Evolutionary conservation across 2,888 invertebrate species (phyloP).

Genomic region (Dichetophora obliterata): DNA sequence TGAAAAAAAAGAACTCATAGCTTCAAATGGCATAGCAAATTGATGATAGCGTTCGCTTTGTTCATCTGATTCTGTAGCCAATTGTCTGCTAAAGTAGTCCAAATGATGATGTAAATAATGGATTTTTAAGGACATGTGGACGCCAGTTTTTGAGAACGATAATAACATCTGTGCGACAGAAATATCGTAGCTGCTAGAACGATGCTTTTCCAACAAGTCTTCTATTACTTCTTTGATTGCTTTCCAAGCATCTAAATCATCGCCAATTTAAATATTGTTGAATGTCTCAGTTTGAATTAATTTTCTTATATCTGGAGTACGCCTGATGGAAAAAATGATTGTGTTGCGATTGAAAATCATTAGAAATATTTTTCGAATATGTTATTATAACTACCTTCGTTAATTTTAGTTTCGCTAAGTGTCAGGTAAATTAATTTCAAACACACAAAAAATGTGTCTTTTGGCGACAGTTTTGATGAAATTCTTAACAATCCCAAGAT

Average conservation of each 20-base stretch:
- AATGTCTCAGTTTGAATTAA: not conserved
- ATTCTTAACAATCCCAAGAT: too few species aligned
- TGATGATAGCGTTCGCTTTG: conserved; percentile 23
- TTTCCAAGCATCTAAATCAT: not conserved
- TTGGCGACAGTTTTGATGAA: too few species aligned
- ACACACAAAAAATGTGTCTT: too few species aligned
- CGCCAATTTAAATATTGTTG: not conserved
- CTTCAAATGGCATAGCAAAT: conserved; percentile 15
- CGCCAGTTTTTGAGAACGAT: not conserved
- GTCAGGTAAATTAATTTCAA: too few species aligned
- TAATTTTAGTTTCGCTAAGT: too few species aligned
- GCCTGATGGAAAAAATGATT: too few species aligned
- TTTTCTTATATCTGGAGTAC: too few species aligned
- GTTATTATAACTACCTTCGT: too few species aligned
- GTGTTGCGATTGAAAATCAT: too few species aligned
- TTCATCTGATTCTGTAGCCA: conserved; percentile 25
- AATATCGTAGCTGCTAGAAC: not conserved
- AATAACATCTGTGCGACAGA: not conserved
- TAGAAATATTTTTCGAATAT: too few species aligned
- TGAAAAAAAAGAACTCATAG: too few species aligned
- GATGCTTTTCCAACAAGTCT: not conserved
- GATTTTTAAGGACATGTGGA: not conserved
- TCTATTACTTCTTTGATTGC: not conserved
- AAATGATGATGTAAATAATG: conserved; percentile 18
- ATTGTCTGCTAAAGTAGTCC: not conserved